Evolutionary conservation across 2,888 invertebrate species (phyloP), one percentile per base, ranked within the genome.

Genomic region (Sesia apiformis): DNA sequence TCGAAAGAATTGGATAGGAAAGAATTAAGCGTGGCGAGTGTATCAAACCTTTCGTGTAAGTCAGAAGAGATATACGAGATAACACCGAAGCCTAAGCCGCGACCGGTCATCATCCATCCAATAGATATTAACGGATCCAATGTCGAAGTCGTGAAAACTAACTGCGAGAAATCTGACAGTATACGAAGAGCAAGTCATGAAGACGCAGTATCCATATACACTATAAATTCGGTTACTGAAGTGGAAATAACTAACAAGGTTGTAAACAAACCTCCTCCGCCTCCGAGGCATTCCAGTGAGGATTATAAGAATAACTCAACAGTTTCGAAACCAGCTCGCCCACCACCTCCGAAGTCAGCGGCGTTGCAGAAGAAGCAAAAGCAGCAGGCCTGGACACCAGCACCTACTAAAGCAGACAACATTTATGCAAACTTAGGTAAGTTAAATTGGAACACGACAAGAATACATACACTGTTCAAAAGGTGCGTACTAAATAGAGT

Each of bases 61-160:
- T 70, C 74, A 52, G 92, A 92, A 60, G 92, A 92, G 58, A 84
- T 91, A 41, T 86, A 82, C 56, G 91, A 91, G 50, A 79, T 90
- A 52, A 90, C 91, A 38, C 92, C 92, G 4, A 91, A 92, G 67
- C 91, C 92, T 4, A 95, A 94, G 69, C 94, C 94, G 3, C 91
- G 95, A 8, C 88, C 96, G 39, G 95, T 96, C 58, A 97, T 97
- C 63, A 96, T 97, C 59, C 97, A 97, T 90, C 97, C 97, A 7
- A 89, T 95, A 65, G 96, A 97, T 70, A 91, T 96, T 57, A 96
- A 96, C 76, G 94, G 95, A 40, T 93, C 94, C 5, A 94, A 91
- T 58, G 95, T 96, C 3, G 95, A 96, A 73, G 95, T 96, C 43
- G 92, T 96, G 59, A 92, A 91, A 73, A 82, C 87, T 3, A 89